phyloP scores from a whole-genome alignment of 2,113 vertebrate genomes.

The Sebastes schlegelii region DNA sequence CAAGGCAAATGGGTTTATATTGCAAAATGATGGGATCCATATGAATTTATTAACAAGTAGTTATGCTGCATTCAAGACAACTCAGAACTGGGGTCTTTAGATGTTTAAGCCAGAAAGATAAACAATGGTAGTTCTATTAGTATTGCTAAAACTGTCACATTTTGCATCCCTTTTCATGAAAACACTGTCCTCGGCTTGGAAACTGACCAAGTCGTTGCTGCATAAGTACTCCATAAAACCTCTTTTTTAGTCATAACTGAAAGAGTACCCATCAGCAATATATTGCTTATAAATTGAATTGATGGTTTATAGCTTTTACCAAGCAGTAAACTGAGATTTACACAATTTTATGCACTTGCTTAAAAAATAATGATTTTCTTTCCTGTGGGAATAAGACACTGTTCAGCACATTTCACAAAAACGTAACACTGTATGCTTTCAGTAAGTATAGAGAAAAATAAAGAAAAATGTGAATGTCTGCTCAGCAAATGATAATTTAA shows the following conservation, averaged over 20 bases:
- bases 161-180: constrained; percentile 18
- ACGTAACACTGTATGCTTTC: constrained; percentile 4
- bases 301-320: neutral
- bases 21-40: constrained; percentile 64
- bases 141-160: constrained; percentile 1
- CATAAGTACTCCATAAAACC: neutral
- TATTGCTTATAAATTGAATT: neutral
- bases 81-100: constrained; percentile 22
- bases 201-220: neutral
- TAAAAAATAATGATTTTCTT: neutral
- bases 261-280: neutral
- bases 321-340: neutral
- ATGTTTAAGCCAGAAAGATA: constrained; percentile 19
- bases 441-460: neutral
- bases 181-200: neutral
- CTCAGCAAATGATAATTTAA: neutral
- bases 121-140: neutral
- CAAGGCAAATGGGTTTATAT: constrained; percentile 82
- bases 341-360: neutral
- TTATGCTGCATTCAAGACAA: constrained; percentile 49
- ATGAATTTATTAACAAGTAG: constrained; percentile 53
- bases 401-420: neutral
- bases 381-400: neutral
- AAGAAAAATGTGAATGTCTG: neutral
- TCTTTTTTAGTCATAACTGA: neutral